Percentiles rank a stretch among this genome's conserved stretches.
Conservation (phyloP, 2,888 invertebrate genomes). For the Cantharis lateralis region DNA sequence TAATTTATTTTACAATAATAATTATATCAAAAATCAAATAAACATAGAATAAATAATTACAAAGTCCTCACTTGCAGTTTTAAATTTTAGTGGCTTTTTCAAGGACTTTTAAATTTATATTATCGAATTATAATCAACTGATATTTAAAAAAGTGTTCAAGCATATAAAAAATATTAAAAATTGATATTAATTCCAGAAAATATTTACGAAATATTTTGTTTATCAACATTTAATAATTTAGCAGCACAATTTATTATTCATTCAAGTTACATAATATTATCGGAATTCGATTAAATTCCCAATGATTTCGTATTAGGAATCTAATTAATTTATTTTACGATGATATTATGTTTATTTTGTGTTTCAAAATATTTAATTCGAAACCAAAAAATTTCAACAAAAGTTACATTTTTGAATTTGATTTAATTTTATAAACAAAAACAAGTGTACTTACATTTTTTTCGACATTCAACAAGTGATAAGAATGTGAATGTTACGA, state of each 20-base stretch:
- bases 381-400: not conserved
- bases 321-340: not conserved
- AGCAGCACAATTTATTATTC: not conserved
- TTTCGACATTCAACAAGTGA: constrained; percentile 25
- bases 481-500: constrained; percentile 27
- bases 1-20: no score
- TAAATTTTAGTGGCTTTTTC: not conserved
- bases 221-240: not conserved
- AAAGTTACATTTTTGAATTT: no score
- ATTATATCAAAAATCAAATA: not conserved
- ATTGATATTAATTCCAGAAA: not conserved
- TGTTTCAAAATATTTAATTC: not conserved
- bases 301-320: not conserved
- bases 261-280: not conserved
- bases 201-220: not conserved
- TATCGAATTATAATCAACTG: not conserved
- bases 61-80: not conserved
- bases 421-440: not conserved
- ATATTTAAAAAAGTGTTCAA: not conserved
- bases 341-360: not conserved
- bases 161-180: not conserved
- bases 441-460: constrained; percentile 38
- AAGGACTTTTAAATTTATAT: not conserved
- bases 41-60: no score
- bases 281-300: not conserved